Evolutionary conservation across 2,113 vertebrate species (phyloP), one percentile per base, ranked within the genome.

Genomic region (Numida meleagris): DNA sequence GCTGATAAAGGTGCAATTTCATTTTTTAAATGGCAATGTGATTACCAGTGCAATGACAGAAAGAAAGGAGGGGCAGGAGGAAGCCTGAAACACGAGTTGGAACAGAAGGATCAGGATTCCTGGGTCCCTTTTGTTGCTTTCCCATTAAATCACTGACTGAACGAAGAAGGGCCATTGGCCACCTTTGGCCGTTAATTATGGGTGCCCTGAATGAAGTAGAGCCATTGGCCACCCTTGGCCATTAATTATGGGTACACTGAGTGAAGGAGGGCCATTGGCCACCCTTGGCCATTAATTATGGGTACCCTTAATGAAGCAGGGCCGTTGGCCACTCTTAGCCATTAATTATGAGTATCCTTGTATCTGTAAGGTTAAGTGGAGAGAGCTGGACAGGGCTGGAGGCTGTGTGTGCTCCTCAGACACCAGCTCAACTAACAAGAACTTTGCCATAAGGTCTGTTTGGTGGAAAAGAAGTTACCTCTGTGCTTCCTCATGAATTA

Each of bases 1-100:
- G 67, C 89, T 89, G 94, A 58, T 43, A 57, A 89, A 93, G 79
- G 67, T 91, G 59, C 63, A 83, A 7, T 89, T 91, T 53, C 72
- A 74, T 74, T 29, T 82, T 78, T 81, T 45, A 53, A 82, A 66
- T 50, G 66, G 43, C 42, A 50, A n/a, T 62, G 63, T 55, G 82
- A 53, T 38, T 91, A 76, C 73, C 65, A 73, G 76, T 25, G 14
- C 53, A 50, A 40, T 17, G 82, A 24, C 62, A 78, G 86, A 71
- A 33, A 23, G 82, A 45, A 36, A 62, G 74, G 61, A 83, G 70
- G n/a, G 40, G 5, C 3, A 71, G 63, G 45, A 80, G 58, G 78
- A 88, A 82, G 40, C 31, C 36, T 83, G 46, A 55, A 36, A 36
- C 5, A 40, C 19, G 40, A 5, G 42, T 18, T 9, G 27, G 66